phyloP scores from a whole-genome alignment of 2,113 vertebrate species.

The Apteryx mantelli region DNA sequence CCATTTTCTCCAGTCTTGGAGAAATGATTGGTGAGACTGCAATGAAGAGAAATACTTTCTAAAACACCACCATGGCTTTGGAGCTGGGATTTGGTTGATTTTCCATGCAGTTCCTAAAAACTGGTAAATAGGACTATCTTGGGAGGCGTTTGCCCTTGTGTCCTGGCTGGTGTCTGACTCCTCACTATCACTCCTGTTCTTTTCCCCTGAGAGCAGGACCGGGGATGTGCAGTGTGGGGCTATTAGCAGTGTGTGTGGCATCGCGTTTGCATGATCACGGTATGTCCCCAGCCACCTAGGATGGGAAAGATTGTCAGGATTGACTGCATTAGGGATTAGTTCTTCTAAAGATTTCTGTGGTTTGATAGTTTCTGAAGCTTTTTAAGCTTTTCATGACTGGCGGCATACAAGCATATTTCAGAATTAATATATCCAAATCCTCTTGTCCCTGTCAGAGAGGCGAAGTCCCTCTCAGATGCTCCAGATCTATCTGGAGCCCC shows the following conservation, averaged over 20 bases:
- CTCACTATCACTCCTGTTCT: not conserved
- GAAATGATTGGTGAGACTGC: not conserved
- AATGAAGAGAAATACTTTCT: fast-evolving
- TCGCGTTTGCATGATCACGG: fast-evolving
- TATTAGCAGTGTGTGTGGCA: not conserved
- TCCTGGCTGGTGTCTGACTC: not conserved
- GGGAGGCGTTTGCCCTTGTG: fast-evolving
- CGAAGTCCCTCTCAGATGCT: not conserved
- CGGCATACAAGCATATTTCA: not conserved
- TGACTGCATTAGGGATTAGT: not conserved
- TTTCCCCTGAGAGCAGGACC: not conserved
- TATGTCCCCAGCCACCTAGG: no score
- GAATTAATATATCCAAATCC: not conserved
- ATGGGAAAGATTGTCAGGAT: not conserved
- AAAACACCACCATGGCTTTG: not conserved
- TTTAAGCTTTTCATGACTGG: not conserved
- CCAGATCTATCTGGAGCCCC: not conserved
- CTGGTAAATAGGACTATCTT: fast-evolving
- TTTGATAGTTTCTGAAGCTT: not conserved
- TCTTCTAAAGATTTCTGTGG: not conserved
- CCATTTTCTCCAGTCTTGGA: not conserved
- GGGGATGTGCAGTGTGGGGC: not conserved
- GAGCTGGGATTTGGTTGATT: not conserved
- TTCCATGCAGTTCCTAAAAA: not conserved
- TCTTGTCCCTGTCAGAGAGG: not conserved